A percentile compares a stretch with the other conserved stretches of the same genome.
Conservation (phyloP, 2,888 invertebrate species). For the Epistrophe grossulariae region DNA sequence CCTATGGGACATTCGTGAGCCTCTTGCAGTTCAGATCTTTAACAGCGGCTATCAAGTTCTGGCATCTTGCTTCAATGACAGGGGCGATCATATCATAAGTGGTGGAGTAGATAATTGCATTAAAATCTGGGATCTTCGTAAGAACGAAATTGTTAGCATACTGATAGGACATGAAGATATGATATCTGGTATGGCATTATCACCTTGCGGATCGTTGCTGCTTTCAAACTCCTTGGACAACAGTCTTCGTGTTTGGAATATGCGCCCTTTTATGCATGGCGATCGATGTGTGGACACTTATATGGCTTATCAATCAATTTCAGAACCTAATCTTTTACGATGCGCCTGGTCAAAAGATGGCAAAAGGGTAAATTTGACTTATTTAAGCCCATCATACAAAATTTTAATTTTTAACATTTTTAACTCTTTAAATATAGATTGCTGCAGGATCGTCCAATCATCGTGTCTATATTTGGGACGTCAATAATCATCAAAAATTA, state of each 20-base stretch:
- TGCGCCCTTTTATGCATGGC: slow-evolving; percentile 95
- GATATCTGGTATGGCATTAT: slow-evolving; percentile 91
- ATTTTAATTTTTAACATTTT: background rate
- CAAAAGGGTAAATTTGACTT: slow-evolving; percentile 78
- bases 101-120: slow-evolving; percentile 98
- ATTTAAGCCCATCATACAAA: background rate
- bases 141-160: slow-evolving; percentile 91
- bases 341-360: slow-evolving; percentile 98
- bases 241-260: slow-evolving; percentile 97
- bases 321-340: slow-evolving; percentile 96
- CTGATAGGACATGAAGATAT: slow-evolving; percentile 98
- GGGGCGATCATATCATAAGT: slow-evolving; percentile 96
- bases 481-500: slow-evolving; percentile 87
- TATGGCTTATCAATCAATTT: slow-evolving; percentile 97
- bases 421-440: background rate
- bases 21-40: background rate
- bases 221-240: slow-evolving; percentile 99
- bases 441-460: slow-evolving; percentile 93
- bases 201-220: slow-evolving; percentile 90
- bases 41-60: slow-evolving; percentile 10
- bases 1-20: slow-evolving; percentile 25
- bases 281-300: slow-evolving; percentile 97
- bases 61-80: slow-evolving; percentile 93
- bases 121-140: slow-evolving; percentile 98
- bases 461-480: slow-evolving; percentile 97